Base-by-base conservation (phyloP, 2,888 invertebrate genomes). In the Andrena fulva region DNA sequence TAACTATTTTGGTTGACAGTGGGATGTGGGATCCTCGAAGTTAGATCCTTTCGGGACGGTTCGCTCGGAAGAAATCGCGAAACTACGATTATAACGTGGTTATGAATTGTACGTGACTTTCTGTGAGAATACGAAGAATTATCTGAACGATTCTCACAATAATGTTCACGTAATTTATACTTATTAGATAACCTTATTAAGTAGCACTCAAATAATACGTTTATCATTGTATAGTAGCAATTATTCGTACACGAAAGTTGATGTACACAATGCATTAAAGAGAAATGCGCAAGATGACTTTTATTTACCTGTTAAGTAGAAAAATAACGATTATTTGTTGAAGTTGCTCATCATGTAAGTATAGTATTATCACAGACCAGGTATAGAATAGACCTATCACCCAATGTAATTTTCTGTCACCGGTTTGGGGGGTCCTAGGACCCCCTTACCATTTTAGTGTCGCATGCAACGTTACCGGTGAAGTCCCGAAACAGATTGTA, bases 1-100 rank as follows among this genome's bases (percentile, higher is more conserved):
- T 77, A 42, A 82, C 67, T 83, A 84, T 78, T 84, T 82, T 76
- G 48, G 72, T 76, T 83, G 84, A 83, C 79, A 83, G 69, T 79
- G 76, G 54, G 52, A 74, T 63, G 64, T 63, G 42, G 31, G 59
- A 67, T 70, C 29, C 59, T 48, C 71, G 52, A 59, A 83, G 69
- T 70, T 70, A 70, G 48, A 70, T 67, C 31, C 73, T 42, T 73
- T 67, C 52, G 33, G 31, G 31, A 27, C 29, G 64, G 27, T 64
- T 62, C 33, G 33, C 24, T 20, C 8, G 33, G 16, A 35, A n/a
- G 20, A 35, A 20, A 31, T 20, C 35, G 48, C 24, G 27, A 70
- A 64, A 78, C 35, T 84, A 50, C 64, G 56, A 63, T 56, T 27
- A 29, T 71, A 74, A 12, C 48, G 42, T 33, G 24, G 20, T 56